phyloP scores from a whole-genome alignment of 2,113 vertebrate genomes.

The Myrmecophaga tridactyla region DNA sequence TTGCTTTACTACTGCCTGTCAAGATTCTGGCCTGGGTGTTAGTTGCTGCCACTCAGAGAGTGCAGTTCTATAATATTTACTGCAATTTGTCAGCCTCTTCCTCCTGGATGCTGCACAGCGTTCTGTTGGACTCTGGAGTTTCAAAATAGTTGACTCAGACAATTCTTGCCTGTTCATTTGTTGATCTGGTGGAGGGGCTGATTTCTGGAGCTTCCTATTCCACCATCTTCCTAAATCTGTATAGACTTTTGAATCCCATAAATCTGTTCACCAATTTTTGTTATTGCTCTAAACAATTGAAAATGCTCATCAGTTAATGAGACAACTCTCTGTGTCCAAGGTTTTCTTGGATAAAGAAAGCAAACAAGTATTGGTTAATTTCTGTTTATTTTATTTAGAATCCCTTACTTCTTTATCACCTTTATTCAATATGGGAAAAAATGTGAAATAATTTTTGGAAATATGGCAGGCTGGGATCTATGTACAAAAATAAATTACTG shows the following conservation, averaged over 20 bases:
- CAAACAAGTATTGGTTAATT: neutral
- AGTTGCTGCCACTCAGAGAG: too few relatives aligned
- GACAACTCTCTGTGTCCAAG: neutral
- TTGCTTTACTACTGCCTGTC: too few relatives aligned
- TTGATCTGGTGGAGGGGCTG: too few relatives aligned
- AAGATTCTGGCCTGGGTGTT: too few relatives aligned
- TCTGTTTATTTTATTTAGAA: constrained; percentile 44
- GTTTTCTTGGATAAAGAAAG: constrained; percentile 11
- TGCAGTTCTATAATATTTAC: too few relatives aligned
- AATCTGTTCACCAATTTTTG: constrained; percentile 42
- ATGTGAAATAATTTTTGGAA: constrained; percentile 67
- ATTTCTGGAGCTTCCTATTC: too few relatives aligned
- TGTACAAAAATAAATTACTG: constrained; percentile 69
- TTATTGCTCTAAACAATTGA: constrained; percentile 51
- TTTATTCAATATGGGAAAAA: constrained; percentile 59
- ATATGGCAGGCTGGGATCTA: constrained; percentile 25
- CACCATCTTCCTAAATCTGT: constrained; percentile 27
- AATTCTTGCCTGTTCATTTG: too few relatives aligned
- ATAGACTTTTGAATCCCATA: constrained; percentile 64
- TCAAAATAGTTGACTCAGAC: too few relatives aligned
- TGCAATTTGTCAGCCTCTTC: too few relatives aligned
- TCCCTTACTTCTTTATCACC: constrained; percentile 31
- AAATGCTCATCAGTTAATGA: constrained; percentile 42
- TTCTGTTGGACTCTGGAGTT: too few relatives aligned
- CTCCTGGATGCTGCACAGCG: too few relatives aligned